Percentiles rank a stretch among this genome's conserved stretches.
phyloP scores from a whole-genome alignment of 2,888 invertebrate genomes.

The Chymomyza fuscimana region DNA sequence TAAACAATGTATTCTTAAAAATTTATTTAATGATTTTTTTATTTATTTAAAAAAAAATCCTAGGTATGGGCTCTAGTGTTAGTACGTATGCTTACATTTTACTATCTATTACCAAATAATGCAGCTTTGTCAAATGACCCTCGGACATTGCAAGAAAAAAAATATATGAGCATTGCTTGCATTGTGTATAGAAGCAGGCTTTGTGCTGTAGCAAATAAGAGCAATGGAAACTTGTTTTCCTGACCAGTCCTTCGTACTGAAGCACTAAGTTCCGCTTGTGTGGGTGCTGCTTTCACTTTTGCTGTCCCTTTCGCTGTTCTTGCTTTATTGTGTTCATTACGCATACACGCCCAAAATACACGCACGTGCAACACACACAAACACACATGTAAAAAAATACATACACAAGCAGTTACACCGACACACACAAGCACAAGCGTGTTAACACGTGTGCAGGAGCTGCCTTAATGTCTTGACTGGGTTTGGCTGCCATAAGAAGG shows the following conservation, averaged over 20 bases:
- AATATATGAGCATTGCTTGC: too few relatives aligned
- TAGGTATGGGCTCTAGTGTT: too few relatives aligned
- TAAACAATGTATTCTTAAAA: too few relatives aligned
- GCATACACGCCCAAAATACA: constrained; percentile 5
- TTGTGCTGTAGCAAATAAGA: too few relatives aligned
- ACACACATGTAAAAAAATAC: not conserved
- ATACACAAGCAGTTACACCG: constrained; percentile 13
- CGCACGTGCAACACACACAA: constrained; percentile 6
- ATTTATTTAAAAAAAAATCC: too few relatives aligned
- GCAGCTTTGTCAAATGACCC: too few relatives aligned
- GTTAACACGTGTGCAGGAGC: not conserved
- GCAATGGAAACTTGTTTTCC: not conserved
- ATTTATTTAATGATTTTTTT: too few relatives aligned
- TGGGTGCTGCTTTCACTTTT: constrained; percentile 1
- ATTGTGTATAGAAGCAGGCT: too few relatives aligned
- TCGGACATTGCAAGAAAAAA: too few relatives aligned
- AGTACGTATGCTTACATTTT: too few relatives aligned
- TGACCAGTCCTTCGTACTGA: too few relatives aligned
- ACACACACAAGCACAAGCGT: constrained; percentile 20
- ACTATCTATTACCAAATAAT: too few relatives aligned
- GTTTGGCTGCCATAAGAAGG: constrained; percentile 32
- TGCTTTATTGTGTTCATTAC: constrained; percentile 58
- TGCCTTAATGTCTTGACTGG: constrained; percentile 39
- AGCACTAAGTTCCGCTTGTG: not conserved
- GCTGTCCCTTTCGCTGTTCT: constrained; percentile 14